Conservation (phyloP, 2,113 vertebrate genomes). For the Entosphenus tridentatus region DNA sequence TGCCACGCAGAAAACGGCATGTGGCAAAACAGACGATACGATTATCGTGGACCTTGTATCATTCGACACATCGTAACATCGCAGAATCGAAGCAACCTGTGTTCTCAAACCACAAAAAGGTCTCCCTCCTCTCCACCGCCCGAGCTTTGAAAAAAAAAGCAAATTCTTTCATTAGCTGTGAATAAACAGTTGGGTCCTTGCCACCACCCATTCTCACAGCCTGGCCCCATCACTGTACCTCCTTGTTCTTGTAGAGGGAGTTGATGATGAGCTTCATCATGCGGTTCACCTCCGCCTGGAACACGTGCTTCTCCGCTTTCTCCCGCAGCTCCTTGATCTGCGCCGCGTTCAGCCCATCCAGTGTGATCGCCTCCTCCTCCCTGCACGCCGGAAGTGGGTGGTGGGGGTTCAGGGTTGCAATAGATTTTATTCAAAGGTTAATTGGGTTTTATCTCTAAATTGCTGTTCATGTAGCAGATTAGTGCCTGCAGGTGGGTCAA, state of each 20-base stretch:
- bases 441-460: too few species aligned
- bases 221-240: constrained; percentile 25
- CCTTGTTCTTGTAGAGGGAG: constrained; percentile 94
- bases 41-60: constrained; percentile 1
- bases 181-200: too few species aligned
- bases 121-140: neutral
- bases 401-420: too few species aligned
- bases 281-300: constrained; percentile 92
- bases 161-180: constrained; percentile 11
- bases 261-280: constrained; percentile 99
- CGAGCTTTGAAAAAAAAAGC: neutral
- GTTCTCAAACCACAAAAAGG: too few species aligned
- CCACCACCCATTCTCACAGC: too few species aligned
- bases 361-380: constrained; percentile 85
- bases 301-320: constrained; percentile 82
- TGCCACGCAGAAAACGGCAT: too few species aligned
- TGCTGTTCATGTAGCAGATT: too few species aligned
- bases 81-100: neutral
- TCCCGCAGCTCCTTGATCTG: constrained; percentile 91
- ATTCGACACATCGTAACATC: neutral
- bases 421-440: too few species aligned
- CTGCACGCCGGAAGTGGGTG: constrained; percentile 20
- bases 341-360: constrained; percentile 80
- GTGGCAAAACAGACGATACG: too few species aligned
- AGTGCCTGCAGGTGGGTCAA: too few species aligned